Evolutionary conservation across 2,797 vertebrate genomes (phyloP).

Genomic region (Hemibagrus guttatus): DNA sequence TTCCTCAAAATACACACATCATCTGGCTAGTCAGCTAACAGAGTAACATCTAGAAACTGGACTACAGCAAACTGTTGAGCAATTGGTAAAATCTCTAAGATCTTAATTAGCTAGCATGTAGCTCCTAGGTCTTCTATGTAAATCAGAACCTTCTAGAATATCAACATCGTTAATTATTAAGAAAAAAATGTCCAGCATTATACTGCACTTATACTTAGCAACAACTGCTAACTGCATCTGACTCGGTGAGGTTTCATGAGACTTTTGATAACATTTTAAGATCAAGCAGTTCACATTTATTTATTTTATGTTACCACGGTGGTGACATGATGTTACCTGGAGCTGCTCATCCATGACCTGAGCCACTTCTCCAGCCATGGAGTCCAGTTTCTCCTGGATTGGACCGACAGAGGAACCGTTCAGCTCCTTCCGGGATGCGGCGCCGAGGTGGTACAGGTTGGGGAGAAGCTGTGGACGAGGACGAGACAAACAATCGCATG

Average conservation of each 20-base stretch:
- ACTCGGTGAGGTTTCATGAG: too few species aligned
- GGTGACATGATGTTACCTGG: conserved; percentile 76
- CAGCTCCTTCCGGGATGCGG: conserved; percentile 81
- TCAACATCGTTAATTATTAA: neutral
- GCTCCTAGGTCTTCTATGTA: neutral
- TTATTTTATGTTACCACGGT: neutral
- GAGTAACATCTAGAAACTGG: too few species aligned
- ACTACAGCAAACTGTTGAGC: too few species aligned
- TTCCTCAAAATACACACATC: too few species aligned
- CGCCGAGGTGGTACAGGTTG: conserved; percentile 91
- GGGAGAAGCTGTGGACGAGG: conserved; percentile 82
- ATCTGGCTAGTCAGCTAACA: too few species aligned
- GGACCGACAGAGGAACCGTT: conserved; percentile 81
- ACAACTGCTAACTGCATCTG: too few species aligned
- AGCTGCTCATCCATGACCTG: conserved; percentile 93
- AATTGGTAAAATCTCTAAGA: too few species aligned
- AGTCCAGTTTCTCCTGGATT: conserved; percentile 94
- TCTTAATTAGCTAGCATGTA: neutral
- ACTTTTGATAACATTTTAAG: neutral
- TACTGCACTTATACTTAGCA: too few species aligned
- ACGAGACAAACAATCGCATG: neutral
- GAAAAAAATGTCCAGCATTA: neutral
- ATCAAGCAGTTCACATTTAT: neutral
- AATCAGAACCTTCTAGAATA: neutral
- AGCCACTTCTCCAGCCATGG: conserved; percentile 95